phyloP scores from a whole-genome alignment of 2,888 invertebrate genomes.

The Aleiodes testaceus region DNA sequence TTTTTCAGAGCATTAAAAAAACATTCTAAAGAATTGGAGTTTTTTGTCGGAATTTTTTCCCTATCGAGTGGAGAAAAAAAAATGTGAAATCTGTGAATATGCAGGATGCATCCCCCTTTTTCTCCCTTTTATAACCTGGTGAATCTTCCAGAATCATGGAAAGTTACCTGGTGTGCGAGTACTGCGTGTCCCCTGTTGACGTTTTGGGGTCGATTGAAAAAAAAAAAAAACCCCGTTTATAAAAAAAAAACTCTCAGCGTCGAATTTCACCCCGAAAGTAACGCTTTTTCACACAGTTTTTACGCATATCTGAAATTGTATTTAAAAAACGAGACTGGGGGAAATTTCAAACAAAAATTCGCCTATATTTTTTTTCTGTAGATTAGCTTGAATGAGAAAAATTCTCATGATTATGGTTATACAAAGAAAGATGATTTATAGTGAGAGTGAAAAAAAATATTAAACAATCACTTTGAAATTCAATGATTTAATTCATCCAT shows the following conservation, averaged over 20 bases:
- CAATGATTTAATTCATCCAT: not conserved
- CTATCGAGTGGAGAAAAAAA: slow-evolving; percentile 51
- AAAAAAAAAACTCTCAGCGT: slow-evolving; percentile 59
- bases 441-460: not conserved
- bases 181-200: slow-evolving; percentile 42
- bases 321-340: slow-evolving; percentile 25
- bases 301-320: slow-evolving; percentile 49
- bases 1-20: slow-evolving; percentile 48
- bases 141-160: slow-evolving; percentile 68
- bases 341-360: slow-evolving; percentile 26
- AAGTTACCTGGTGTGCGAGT: slow-evolving; percentile 66
- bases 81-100: slow-evolving; percentile 62
- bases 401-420: slow-evolving; percentile 35
- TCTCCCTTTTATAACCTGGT: slow-evolving; percentile 49
- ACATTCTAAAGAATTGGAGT: slow-evolving; percentile 34
- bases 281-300: slow-evolving; percentile 73
- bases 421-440: not conserved
- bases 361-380: slow-evolving; percentile 28
- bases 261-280: slow-evolving; percentile 71
- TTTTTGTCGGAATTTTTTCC: slow-evolving; percentile 50
- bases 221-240: slow-evolving; percentile 36
- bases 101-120: slow-evolving; percentile 65
- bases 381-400: slow-evolving; percentile 34
- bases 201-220: slow-evolving; percentile 50
- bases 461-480: not conserved